phyloP scores from a whole-genome alignment of 2,797 vertebrate genomes.

The Chaetophractus vellerosus region DNA sequence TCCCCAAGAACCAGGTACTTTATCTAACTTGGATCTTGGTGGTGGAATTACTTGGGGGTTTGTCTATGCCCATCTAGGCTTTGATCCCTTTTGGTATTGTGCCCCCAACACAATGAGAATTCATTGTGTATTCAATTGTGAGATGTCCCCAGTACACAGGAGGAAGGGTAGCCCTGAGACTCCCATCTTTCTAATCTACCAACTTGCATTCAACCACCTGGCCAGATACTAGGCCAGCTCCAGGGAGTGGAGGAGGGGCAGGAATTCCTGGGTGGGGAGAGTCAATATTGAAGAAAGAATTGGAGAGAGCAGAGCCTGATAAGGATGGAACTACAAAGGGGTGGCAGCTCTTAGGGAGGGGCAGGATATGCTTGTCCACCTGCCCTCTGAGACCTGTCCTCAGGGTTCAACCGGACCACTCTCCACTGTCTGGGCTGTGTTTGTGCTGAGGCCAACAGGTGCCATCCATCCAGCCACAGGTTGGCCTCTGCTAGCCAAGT shows the following conservation, averaged over 20 bases:
- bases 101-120: too few relatives aligned
- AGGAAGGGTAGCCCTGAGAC: not conserved
- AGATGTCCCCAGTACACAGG: not conserved
- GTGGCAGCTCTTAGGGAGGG: not conserved
- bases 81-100: not conserved
- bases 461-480: not conserved
- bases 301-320: not conserved
- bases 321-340: not conserved
- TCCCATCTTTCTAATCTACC: not conserved
- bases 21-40: not conserved
- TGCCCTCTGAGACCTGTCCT: not conserved
- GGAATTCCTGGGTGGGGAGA: not conserved
- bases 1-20: not conserved
- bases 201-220: not conserved
- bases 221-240: not conserved
- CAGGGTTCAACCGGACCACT: not conserved
- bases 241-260: not conserved
- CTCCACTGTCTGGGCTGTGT: not conserved
- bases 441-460: not conserved
- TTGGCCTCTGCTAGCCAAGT: not conserved
- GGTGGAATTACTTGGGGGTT: not conserved
- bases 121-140: not conserved
- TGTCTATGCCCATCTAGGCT: not conserved
- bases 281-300: conserved; percentile 23
- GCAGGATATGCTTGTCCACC: not conserved